phyloP scores from a whole-genome alignment of 1,140 invertebrate species.

The Hestina assimilis region DNA sequence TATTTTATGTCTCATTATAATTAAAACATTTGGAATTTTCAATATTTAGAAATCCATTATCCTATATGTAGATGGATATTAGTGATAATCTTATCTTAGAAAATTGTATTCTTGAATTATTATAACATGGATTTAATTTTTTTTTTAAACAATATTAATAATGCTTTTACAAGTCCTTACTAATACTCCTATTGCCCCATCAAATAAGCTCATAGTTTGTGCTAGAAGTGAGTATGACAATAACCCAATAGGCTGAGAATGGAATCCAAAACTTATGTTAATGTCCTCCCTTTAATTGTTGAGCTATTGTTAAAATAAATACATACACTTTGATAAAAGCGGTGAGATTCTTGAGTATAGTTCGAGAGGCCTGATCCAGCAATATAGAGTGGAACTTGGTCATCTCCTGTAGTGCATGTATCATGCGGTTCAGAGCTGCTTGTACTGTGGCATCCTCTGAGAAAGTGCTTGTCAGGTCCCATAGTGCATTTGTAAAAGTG shows the following conservation, averaged over 20 bases:
- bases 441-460: constrained; percentile 84
- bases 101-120: too few relatives aligned
- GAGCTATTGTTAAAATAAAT: constrained; percentile 7
- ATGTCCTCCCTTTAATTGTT: too few relatives aligned
- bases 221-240: too few relatives aligned
- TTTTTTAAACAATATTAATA: too few relatives aligned
- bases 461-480: constrained; percentile 90
- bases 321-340: constrained; percentile 92
- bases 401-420: constrained; percentile 90
- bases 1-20: neutral
- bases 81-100: too few relatives aligned
- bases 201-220: too few relatives aligned
- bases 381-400: constrained; percentile 94
- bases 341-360: constrained; percentile 92
- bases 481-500: constrained; percentile 89
- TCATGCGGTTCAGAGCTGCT: constrained; percentile 85
- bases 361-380: constrained; percentile 93
- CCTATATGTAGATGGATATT: too few relatives aligned
- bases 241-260: too few relatives aligned
- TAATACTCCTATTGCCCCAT: too few relatives aligned
- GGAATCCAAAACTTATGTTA: too few relatives aligned
- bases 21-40: neutral
- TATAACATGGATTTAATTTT: too few relatives aligned
- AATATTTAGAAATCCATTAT: neutral
- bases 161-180: too few relatives aligned